phyloP scores from a whole-genome alignment of 2,113 vertebrate genomes.

The Eulemur rufifrons region DNA sequence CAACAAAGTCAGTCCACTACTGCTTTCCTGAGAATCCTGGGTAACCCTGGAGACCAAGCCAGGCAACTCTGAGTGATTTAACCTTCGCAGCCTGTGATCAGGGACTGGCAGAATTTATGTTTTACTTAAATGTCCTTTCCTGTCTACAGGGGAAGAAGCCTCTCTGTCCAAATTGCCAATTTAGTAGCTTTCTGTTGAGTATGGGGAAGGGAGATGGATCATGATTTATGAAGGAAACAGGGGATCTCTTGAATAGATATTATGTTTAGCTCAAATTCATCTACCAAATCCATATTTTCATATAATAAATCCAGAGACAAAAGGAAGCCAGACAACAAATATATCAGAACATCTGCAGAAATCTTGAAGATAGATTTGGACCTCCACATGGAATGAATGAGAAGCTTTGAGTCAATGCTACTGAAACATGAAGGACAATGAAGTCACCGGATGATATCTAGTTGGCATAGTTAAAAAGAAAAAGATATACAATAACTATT shows the following conservation, averaged over 20 bases:
- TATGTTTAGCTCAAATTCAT: neutral
- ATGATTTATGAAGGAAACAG: neutral
- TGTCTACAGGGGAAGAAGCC: neutral
- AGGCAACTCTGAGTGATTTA: neutral
- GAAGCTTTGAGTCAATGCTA: neutral
- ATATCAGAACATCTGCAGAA: neutral
- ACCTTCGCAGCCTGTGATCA: neutral
- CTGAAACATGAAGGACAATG: neutral
- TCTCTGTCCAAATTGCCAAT: neutral
- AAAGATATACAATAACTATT: neutral
- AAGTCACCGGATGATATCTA: neutral
- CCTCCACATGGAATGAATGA: neutral
- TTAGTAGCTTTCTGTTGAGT: neutral
- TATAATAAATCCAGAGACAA: neutral
- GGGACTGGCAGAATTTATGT: neutral
- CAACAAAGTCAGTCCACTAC: neutral
- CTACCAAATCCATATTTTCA: neutral
- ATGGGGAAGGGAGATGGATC: accelerated
- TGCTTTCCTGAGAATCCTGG: neutral
- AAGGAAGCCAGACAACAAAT: neutral
- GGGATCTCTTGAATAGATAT: neutral
- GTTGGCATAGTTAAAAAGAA: neutral
- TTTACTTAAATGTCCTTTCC: neutral
- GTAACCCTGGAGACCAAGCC: neutral
- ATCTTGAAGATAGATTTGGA: neutral